Evolutionary conservation across 2,888 invertebrate genomes (phyloP), one percentile per base, ranked within the genome.

Genomic region (Hypolimnas misippus): DNA sequence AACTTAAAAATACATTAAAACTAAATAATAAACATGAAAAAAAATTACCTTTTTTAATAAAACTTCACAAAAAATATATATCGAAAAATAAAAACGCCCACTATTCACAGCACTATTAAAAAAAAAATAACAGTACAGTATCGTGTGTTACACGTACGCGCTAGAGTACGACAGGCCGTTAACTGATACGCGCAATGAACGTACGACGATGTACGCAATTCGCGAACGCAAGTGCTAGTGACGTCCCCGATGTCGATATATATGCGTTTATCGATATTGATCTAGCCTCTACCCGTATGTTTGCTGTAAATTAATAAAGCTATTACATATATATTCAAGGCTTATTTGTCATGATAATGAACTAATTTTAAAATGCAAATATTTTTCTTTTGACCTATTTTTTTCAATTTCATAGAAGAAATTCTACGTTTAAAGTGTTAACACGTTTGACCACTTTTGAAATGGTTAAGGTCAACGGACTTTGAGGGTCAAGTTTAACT

Each of bases 231-330:
- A 51, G 50, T 25, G 50, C 55, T 62, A 69, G 69, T 53, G 69
- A 66, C 40, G 66, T 40, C 10, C 57, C 44, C 38, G 21, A 25
- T 68, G 56, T 68, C 64, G 69, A 66, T 69, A 65, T 61, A 58
- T 68, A 64, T 58, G 64, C 46, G 2, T 6, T 25, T 59, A 62
- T 67, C 61, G 64, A 64, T 59, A 56, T 65, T 67, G 64, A 49
- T 57, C 53, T 53, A 67, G 50, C 55, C 58, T 62, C 21, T 38
- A 55, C 64, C 64, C 63, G 58, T 64, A 62, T 64, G 46, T 63
- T 35, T 57, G 31, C 49, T n/a, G 10, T 52, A 29, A 54, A 25
- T 40, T 40, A 46, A 46, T 46, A 42, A 17, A 42, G 10, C 17
- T 42, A 42, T 35, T 31, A 42, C 31, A 44, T 59, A 52, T 58